These are phyloP conservation scores for Ciconia boyciana DNA, from an alignment of 2,113 vertebrate genomes.

Conservation along the genomic window DNA sequence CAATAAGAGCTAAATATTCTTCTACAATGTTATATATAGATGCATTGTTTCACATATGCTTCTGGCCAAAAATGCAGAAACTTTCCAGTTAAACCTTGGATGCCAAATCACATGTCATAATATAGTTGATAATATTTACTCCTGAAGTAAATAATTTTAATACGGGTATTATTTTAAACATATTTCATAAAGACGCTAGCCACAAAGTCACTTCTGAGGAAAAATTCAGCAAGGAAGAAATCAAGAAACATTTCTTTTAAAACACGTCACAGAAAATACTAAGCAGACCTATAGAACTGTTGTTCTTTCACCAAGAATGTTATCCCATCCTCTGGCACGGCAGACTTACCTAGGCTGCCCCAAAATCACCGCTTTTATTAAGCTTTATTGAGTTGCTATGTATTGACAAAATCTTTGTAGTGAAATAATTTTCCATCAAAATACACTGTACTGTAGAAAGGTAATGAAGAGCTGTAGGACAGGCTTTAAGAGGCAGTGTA, in stretches of 20 bases:
- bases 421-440: conserved; percentile 41
- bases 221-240: not conserved
- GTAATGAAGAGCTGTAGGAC: conserved; percentile 52
- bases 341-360: not conserved
- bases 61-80: not conserved
- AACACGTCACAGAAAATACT: not conserved
- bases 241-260: not conserved
- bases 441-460: not conserved
- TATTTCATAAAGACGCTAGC: not conserved
- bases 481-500: conserved; percentile 40
- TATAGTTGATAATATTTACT: not conserved
- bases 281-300: not conserved
- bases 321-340: not conserved
- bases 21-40: not conserved
- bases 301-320: not conserved
- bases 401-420: conserved; percentile 18
- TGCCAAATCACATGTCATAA: not conserved
- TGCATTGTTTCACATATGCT: not conserved
- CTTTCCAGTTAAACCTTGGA: not conserved
- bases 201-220: not conserved
- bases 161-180: not conserved
- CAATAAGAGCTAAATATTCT: not conserved
- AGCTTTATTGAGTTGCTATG: not conserved
- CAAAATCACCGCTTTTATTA: not conserved
- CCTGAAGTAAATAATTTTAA: not conserved